A percentile compares a stretch with the other conserved stretches of the same genome.
phyloP scores from a whole-genome alignment of 2,888 invertebrate genomes.

The Frankliniella fusca region DNA sequence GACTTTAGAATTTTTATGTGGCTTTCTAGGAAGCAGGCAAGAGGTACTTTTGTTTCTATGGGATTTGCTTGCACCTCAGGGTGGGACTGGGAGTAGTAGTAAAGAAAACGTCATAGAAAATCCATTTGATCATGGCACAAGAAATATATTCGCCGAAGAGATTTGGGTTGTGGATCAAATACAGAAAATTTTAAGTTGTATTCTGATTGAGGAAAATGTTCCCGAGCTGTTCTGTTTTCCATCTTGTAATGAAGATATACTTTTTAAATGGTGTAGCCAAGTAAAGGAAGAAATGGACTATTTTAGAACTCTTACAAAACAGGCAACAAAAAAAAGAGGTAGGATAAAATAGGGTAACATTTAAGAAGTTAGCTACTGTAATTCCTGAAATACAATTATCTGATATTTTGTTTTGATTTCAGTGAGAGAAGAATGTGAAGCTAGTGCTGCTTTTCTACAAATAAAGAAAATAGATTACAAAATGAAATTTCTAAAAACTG shows the following conservation, averaged over 20 bases:
- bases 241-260: neutral
- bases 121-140: conserved; percentile 9
- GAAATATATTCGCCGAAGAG: neutral
- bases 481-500: neutral
- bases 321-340: neutral
- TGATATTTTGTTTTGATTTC: neutral
- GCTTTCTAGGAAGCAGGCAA: neutral
- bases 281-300: neutral
- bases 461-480: neutral
- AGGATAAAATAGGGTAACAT: neutral
- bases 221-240: neutral
- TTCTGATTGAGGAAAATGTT: neutral
- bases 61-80: neutral
- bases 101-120: neutral
- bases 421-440: neutral
- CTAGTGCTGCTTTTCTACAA: neutral
- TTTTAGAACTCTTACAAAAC: neutral
- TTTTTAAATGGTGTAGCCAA: neutral
- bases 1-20: neutral
- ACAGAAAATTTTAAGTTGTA: neutral
- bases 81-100: neutral
- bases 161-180: neutral
- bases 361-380: neutral
- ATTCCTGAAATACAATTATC: neutral
- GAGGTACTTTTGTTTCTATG: neutral